Base-by-base conservation (phyloP, 2,888 invertebrate species). In the Caenorhabditis japonica region DNA sequence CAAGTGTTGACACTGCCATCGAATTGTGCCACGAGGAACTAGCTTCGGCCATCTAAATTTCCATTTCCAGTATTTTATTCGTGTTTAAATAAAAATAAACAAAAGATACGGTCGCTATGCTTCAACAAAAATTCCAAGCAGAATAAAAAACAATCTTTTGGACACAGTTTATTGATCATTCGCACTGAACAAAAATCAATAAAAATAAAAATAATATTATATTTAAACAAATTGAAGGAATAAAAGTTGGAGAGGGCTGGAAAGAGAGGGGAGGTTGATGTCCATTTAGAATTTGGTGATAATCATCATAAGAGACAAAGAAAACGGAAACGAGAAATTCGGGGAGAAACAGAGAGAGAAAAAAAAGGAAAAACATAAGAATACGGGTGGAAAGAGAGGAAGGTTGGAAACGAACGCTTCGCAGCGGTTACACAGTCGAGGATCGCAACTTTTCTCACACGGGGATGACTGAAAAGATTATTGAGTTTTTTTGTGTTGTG, bases 1-100 rank as follows among this genome's bases (percentile, higher is more conserved):
- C 99, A 43, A 99, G 90, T 0, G 99, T 99, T 7, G 82, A 77
- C 10, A 96, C 96, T 13, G 64, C 64, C 64, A 64, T 64, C 27
- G 64, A 49, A 13, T 64, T 64, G 34, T 49, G 53, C 59, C 56
- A 60, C 4, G 66, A 68, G 5, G 58, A 51, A 10, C 38, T 41
- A 0, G 64, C 10, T 33, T 53, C 64, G 10, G 23, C 47, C 64
- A 64, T 64, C 53, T 62, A 15, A 23, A 33, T 1, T 13, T 15
- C 46, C 46, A 5, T 5, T 15, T 17, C 19, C 12, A 12, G 12
- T 46, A 5, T 5, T 15, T 25, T 23, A 5, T 17, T 15, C 12
- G n/a, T 39, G 4, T 10, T 5, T 39, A 8, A 4, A 5, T 39
- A 15, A 13, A 10, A 5, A 13, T 15, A 33, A 12, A 33, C 34